Percentiles rank a stretch among this genome's conserved stretches.
phyloP scores from a whole-genome alignment of 2,113 vertebrate species.

The Cottus gobio region DNA sequence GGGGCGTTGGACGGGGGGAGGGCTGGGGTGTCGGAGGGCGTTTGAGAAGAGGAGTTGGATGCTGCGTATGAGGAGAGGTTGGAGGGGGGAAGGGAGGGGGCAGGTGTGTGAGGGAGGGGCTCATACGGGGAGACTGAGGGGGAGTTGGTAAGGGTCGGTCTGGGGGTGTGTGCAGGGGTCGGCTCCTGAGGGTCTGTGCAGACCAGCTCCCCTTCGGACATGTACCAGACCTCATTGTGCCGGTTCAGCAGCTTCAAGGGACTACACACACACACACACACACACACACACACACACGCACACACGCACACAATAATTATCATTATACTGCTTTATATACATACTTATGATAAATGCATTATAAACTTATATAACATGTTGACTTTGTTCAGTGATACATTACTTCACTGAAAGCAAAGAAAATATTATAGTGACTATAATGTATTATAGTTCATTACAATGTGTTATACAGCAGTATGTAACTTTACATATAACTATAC shows the following conservation, averaged over 20 bases:
- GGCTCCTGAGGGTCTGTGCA: slow-evolving; percentile 71
- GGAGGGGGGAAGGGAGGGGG: slow-evolving; percentile 21
- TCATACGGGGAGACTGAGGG: slow-evolving; percentile 6
- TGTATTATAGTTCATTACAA: too few relatives aligned
- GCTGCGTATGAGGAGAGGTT: slow-evolving; percentile 4
- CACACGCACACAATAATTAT: background rate
- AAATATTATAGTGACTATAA: too few relatives aligned
- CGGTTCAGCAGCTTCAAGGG: slow-evolving; percentile 83
- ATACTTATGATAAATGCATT: background rate
- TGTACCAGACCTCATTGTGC: slow-evolving; percentile 86
- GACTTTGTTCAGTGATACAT: too few relatives aligned
- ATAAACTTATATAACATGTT: too few relatives aligned
- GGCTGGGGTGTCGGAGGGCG: background rate
- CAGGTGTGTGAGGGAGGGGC: slow-evolving; percentile 34
- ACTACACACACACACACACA: slow-evolving; percentile 68
- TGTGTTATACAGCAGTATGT: too few relatives aligned
- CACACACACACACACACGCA: slow-evolving; percentile 26
- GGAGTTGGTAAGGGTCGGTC: slow-evolving; percentile 11
- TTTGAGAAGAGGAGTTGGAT: slow-evolving; percentile 41
- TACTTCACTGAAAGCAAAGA: too few relatives aligned
- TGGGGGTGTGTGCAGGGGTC: slow-evolving; percentile 60
- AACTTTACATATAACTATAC: too few relatives aligned
- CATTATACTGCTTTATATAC: background rate
- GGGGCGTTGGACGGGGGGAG: slow-evolving; percentile 26
- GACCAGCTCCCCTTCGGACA: slow-evolving; percentile 73